A percentile compares a stretch with the other conserved stretches of the same genome.
These are phyloP conservation scores for Octopus sinensis DNA, from an alignment of 1,140 invertebrate species.

Conservation along the genomic window DNA sequence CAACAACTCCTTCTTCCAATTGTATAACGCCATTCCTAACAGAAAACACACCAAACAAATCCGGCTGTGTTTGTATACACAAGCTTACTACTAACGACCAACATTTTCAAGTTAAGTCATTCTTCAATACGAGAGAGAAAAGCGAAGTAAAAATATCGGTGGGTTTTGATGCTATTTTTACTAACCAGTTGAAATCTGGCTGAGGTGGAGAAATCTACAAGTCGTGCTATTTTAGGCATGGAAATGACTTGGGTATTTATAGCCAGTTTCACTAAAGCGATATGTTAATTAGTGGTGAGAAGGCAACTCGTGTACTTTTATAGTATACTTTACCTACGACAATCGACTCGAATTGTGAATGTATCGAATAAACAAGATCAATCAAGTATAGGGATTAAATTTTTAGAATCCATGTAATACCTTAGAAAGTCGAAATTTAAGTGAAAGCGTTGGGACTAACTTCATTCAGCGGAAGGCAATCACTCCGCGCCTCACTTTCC, in stretches of 20 bases:
- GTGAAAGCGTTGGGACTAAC: not conserved
- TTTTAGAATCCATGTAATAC: no score
- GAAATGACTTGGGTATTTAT: constrained; percentile 36
- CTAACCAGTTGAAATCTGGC: constrained; percentile 50
- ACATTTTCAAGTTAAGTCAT: not conserved
- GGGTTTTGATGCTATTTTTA: constrained; percentile 48
- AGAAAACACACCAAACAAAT: no score
- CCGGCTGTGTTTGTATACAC: no score
- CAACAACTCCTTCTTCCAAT: no score
- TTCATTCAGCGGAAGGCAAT: not conserved
- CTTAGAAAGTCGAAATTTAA: no score
- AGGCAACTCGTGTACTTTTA: not conserved
- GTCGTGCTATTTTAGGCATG: constrained; percentile 51
- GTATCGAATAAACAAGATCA: no score
- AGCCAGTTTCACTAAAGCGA: not conserved
- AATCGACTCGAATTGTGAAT: no score
- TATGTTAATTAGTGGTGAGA: constrained; percentile 5
- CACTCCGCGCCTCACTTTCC: no score
- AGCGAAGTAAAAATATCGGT: constrained; percentile 47
- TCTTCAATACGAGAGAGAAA: constrained; percentile 29
- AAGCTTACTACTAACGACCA: no score
- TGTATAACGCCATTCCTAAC: no score
- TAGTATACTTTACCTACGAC: no score
- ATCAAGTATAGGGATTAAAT: no score
- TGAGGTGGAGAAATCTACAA: constrained; percentile 38